phyloP scores from a whole-genome alignment of 2,888 invertebrate genomes.

The Amorpha juglandis region DNA sequence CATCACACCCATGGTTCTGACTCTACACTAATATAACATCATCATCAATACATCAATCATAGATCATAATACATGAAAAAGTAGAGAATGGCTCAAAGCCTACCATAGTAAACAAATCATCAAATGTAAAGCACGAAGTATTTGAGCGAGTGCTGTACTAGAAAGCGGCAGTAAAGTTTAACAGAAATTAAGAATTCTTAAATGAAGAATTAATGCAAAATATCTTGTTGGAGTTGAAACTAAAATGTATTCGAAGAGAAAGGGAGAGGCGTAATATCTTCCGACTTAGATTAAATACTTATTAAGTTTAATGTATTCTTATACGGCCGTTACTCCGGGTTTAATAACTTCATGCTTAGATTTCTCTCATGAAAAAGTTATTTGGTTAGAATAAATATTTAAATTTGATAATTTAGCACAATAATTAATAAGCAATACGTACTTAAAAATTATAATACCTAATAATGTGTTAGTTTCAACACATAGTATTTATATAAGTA shows the following conservation, averaged over 20 bases:
- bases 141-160: neutral
- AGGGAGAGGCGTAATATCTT: slow-evolving; percentile 17
- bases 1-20: too few relatives aligned
- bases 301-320: slow-evolving; percentile 18
- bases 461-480: too few relatives aligned
- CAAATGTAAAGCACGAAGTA: neutral
- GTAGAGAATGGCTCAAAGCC: too few relatives aligned
- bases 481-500: too few relatives aligned
- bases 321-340: slow-evolving; percentile 9
- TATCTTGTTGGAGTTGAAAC: neutral
- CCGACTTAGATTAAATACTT: slow-evolving; percentile 17
- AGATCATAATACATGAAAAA: too few relatives aligned
- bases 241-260: slow-evolving; percentile 17
- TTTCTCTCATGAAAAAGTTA: neutral
- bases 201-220: slow-evolving; percentile 5
- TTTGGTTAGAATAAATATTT: too few relatives aligned
- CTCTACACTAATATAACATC: too few relatives aligned
- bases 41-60: too few relatives aligned
- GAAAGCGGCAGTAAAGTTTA: neutral
- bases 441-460: too few relatives aligned
- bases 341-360: slow-evolving; percentile 21
- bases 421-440: too few relatives aligned
- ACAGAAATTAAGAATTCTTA: neutral
- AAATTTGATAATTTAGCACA: too few relatives aligned
- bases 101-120: too few relatives aligned